These are phyloP conservation scores for Leptopterna dolabrata DNA, from an alignment of 2,888 invertebrate species.

Conservation along the genomic window DNA sequence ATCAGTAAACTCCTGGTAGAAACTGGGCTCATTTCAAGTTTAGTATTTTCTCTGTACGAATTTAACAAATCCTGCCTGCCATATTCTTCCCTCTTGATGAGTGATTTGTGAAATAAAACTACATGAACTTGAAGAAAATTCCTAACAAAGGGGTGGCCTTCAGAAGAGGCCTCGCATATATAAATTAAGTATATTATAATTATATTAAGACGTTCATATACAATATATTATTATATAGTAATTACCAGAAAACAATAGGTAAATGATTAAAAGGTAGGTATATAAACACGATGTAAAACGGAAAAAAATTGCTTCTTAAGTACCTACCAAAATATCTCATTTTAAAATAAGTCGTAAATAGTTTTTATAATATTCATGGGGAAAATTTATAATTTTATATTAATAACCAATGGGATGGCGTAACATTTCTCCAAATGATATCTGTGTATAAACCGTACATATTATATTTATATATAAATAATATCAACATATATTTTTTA, in stretches of 20 bases:
- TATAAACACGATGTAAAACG: background rate
- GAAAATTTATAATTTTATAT: background rate
- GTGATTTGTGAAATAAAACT: no score
- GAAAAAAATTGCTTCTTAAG: background rate
- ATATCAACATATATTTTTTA: constrained; percentile 41
- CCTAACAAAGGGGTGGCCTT: constrained; percentile 14
- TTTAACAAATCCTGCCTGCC: background rate
- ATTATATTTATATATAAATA: constrained; percentile 30
- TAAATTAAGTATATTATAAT: background rate
- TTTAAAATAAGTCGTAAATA: background rate
- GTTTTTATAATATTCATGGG: background rate
- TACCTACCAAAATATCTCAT: background rate
- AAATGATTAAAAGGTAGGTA: background rate
- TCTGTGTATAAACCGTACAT: background rate
- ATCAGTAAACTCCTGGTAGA: background rate
- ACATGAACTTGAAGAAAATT: background rate
- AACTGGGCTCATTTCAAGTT: background rate
- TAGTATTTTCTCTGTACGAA: background rate
- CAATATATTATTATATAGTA: background rate
- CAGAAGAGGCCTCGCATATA: background rate
- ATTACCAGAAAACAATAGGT: background rate
- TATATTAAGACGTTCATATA: background rate
- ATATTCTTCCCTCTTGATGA: background rate
- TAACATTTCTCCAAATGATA: background rate
- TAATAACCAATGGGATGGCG: background rate